Evolutionary conservation across 2,888 invertebrate species (phyloP).

Genomic region (Aspidapion aeneum): DNA sequence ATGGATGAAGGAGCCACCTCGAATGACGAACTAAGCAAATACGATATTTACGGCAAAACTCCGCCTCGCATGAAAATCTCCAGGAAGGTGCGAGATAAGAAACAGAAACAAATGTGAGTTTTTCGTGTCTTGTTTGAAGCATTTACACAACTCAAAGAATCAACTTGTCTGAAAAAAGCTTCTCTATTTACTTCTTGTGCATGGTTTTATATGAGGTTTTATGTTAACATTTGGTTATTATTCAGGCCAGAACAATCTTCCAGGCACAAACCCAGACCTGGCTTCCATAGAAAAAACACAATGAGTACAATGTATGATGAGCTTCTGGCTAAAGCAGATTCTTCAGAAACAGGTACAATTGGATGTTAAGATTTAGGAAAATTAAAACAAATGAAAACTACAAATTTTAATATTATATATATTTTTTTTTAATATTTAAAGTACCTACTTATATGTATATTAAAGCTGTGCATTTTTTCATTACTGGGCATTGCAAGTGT

Average conservation of each 20-base stretch:
- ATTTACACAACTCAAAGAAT: too few relatives aligned
- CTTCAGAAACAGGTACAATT: too few relatives aligned
- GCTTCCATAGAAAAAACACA: conserved; percentile 41
- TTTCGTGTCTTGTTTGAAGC: too few relatives aligned
- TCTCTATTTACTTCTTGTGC: too few relatives aligned
- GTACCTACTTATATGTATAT: too few relatives aligned
- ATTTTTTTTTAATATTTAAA: neutral
- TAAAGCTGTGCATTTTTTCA: too few relatives aligned
- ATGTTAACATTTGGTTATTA: too few relatives aligned
- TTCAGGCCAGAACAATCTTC: neutral
- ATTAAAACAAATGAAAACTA: neutral
- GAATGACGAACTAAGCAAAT: conserved; percentile 43
- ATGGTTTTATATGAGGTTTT: too few relatives aligned
- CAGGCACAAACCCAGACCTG: conserved; percentile 28
- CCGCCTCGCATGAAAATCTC: conserved; percentile 72
- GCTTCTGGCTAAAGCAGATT: conserved; percentile 42
- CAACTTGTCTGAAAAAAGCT: too few relatives aligned
- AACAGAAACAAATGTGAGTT: conserved; percentile 46
- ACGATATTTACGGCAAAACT: conserved; percentile 69
- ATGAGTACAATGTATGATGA: conserved; percentile 45
- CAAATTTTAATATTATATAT: neutral
- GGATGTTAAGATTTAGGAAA: too few relatives aligned
- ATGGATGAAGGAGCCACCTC: conserved; percentile 30
- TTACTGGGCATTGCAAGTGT: too few relatives aligned
- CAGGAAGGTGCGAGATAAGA: conserved; percentile 51